Evolutionary conservation across 2,797 vertebrate species (phyloP).

Genomic region (Platyrinchus mystaceus): DNA sequence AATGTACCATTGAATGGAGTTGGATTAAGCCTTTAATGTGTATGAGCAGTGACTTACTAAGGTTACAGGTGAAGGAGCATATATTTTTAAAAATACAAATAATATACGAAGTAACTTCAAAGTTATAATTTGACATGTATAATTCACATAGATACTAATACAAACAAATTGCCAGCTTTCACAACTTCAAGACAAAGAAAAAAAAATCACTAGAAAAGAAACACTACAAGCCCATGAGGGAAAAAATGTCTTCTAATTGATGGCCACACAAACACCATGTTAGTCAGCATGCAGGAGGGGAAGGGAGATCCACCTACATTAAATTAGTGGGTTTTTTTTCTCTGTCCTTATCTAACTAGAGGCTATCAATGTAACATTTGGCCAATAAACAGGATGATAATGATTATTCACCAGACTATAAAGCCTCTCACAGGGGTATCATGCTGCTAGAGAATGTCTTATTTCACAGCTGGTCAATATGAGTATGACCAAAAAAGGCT

Average conservation of each 20-base stretch:
- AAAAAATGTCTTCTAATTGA: background rate
- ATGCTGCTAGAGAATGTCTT: background rate
- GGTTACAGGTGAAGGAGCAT: background rate
- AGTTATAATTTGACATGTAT: background rate
- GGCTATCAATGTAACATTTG: background rate
- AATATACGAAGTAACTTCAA: background rate
- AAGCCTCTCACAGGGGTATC: background rate
- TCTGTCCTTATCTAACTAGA: background rate
- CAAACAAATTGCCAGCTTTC: background rate
- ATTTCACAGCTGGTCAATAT: background rate
- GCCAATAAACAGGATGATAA: background rate
- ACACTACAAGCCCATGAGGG: background rate
- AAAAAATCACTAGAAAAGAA: background rate
- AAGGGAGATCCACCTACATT: background rate
- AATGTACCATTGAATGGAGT: background rate
- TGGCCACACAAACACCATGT: background rate
- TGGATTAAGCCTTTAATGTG: background rate
- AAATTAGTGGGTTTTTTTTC: background rate
- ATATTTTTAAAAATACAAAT: background rate
- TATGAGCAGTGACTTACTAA: background rate
- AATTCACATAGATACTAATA: background rate
- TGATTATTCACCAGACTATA: background rate
- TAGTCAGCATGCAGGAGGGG: background rate
- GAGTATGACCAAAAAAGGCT: background rate
- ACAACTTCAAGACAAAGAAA: background rate